Conservation (phyloP, 2,113 vertebrate species). For the Australoheros scitulus region DNA sequence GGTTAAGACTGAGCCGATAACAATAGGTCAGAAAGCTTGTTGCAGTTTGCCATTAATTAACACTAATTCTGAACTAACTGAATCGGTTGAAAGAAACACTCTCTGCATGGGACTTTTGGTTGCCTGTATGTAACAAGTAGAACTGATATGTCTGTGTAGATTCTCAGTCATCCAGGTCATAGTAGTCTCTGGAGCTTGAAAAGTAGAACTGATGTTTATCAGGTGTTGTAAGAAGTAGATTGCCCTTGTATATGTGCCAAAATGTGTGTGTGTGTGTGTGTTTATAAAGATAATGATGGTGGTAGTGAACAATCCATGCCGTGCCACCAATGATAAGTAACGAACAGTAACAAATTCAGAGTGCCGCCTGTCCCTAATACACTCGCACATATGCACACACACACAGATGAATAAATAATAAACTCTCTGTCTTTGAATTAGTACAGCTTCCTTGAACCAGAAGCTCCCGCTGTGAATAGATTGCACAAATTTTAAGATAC, state of each 20-base stretch:
- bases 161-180: no score
- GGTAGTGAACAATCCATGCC: neutral
- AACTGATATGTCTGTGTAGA: no score
- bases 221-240: neutral
- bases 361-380: neutral
- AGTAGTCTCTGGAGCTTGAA: no score
- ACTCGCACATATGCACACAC: neutral
- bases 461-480: slow-evolving; percentile 33
- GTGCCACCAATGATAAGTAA: neutral
- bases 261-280: neutral
- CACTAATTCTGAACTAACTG: neutral
- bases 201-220: neutral
- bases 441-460: neutral
- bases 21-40: neutral
- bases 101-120: neutral
- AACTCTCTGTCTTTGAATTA: slow-evolving; percentile 50
- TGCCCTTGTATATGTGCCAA: neutral
- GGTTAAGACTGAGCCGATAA: neutral
- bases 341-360: neutral
- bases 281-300: neutral
- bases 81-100: neutral
- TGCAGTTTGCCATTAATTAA: slow-evolving; percentile 20
- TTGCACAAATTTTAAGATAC: slow-evolving; percentile 45
- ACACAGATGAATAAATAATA: slow-evolving; percentile 17
- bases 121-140: neutral